These are phyloP conservation scores for Euzetes globulus DNA, from an alignment of 2,888 invertebrate species.

Conservation along the genomic window DNA sequence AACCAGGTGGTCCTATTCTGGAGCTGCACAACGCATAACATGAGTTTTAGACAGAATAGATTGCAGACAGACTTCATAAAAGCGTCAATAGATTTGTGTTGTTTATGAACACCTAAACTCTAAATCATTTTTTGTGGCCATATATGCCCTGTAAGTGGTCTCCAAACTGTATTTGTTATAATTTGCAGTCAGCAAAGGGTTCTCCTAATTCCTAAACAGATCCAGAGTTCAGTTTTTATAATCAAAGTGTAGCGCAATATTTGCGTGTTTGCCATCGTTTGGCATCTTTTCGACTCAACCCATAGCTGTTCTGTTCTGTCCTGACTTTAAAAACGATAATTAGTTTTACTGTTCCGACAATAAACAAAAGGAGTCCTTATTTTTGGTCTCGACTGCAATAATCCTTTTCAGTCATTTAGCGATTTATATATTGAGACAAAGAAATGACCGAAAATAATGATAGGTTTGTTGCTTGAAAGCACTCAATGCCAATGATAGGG, in stretches of 20 bases:
- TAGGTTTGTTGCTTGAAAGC: constrained; percentile 12
- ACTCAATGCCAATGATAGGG: constrained; percentile 15
- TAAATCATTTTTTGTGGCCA: neutral
- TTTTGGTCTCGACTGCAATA: constrained; percentile 3
- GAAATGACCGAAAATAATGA: constrained; percentile 26
- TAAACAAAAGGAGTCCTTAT: constrained; percentile 19
- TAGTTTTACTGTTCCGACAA: constrained; percentile 22
- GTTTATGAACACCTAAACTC: constrained; percentile 24
- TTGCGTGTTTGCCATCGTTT: constrained; percentile 18
- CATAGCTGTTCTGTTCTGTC: constrained; percentile 4
- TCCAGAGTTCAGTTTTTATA: constrained; percentile 27
- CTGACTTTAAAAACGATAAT: constrained; percentile 27
- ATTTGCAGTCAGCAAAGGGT: constrained; percentile 24
- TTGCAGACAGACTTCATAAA: constrained; percentile 26
- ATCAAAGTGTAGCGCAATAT: constrained; percentile 20
- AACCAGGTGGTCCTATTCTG: constrained; percentile 25
- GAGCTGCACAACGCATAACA: neutral
- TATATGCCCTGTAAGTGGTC: neutral
- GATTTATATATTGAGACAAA: constrained; percentile 21
- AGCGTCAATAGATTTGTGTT: constrained; percentile 19
- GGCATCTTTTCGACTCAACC: neutral
- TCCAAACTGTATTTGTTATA: constrained; percentile 14
- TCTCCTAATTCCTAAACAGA: neutral
- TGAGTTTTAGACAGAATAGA: neutral
- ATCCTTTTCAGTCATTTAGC: constrained; percentile 23